Evolutionary conservation across 2,888 invertebrate genomes (phyloP).

Genomic region (Lasioglossum pauxillum): DNA sequence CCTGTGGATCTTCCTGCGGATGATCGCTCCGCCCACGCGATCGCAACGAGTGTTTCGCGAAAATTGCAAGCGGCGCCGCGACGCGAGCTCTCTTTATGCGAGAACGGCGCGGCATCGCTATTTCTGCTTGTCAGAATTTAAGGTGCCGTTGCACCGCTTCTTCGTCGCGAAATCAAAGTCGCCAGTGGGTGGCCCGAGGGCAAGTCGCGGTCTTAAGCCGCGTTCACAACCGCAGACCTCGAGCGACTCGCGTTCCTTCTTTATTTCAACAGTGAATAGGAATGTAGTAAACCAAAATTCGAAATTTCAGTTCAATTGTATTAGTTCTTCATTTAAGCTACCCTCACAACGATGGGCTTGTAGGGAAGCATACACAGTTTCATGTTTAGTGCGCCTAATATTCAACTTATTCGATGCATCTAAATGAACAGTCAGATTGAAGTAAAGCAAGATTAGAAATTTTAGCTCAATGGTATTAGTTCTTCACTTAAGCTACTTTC

Average conservation of each 20-base stretch:
- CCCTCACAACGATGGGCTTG: too few relatives aligned
- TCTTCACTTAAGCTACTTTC: too few relatives aligned
- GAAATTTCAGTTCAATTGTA: too few relatives aligned
- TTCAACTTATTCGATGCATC: too few relatives aligned
- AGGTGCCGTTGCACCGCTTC: conserved; percentile 68
- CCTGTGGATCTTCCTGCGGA: not conserved
- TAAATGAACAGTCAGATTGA: too few relatives aligned
- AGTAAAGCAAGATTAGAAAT: too few relatives aligned
- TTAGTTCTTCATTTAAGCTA: too few relatives aligned
- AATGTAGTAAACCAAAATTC: not conserved
- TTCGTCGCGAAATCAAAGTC: conserved; percentile 54
- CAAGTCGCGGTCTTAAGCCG: not conserved
- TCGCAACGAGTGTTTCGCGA: conserved; percentile 6
- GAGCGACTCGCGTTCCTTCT: not conserved
- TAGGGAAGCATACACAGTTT: too few relatives aligned
- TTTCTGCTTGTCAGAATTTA: conserved; percentile 65
- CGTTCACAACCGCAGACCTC: conserved; percentile 4
- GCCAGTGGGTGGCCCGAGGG: conserved; percentile 49
- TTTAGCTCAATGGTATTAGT: too few relatives aligned
- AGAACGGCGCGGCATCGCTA: conserved; percentile 40
- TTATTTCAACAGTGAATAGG: not conserved
- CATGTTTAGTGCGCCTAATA: too few relatives aligned
- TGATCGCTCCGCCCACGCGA: not conserved
- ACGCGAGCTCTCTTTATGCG: conserved; percentile 28
- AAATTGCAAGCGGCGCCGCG: conserved; percentile 19